These are phyloP conservation scores for Drosophila mauritiana DNA, from an alignment of 1,140 invertebrate species.

Conservation along the genomic window DNA sequence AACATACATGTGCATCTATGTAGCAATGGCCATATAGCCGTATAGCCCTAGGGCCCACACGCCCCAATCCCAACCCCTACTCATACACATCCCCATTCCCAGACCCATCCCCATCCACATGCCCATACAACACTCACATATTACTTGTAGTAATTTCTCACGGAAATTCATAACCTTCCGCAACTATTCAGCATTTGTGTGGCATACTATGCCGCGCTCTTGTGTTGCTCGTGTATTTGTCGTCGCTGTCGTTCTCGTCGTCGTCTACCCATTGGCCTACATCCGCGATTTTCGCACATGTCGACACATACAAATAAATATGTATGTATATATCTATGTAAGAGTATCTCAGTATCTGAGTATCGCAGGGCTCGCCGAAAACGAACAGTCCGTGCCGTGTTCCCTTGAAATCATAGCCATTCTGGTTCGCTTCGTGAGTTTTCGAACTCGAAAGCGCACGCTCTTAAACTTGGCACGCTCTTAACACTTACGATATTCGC, in stretches of 20 bases:
- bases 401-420: conserved; percentile 5
- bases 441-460: conserved; percentile 61
- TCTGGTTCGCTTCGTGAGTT: conserved; percentile 19
- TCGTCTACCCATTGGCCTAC: conserved; percentile 78
- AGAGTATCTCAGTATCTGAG: conserved; percentile 3
- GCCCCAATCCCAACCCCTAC: not conserved
- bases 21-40: not conserved
- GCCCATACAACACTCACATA: conserved; percentile 73
- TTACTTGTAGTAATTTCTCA: conserved; percentile 83
- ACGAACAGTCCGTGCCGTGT: not conserved
- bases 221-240: conserved; percentile 53
- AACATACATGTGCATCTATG: conserved; percentile 2
- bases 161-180: conserved; percentile 83
- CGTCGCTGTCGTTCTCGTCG: conserved; percentile 43
- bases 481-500: conserved; percentile 70
- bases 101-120: conserved; percentile 19
- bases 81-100: not conserved
- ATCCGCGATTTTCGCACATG: conserved; percentile 74
- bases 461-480: conserved; percentile 71
- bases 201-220: conserved; percentile 72
- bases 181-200: conserved; percentile 83
- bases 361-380: not conserved
- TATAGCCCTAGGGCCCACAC: conserved; percentile 2
- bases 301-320: conserved; percentile 58
- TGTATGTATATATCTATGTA: not conserved